A percentile compares a stretch with the other conserved stretches of the same genome.
Evolutionary conservation across 2,113 vertebrate genomes (phyloP).

Genomic region (Anas platyrhynchos): DNA sequence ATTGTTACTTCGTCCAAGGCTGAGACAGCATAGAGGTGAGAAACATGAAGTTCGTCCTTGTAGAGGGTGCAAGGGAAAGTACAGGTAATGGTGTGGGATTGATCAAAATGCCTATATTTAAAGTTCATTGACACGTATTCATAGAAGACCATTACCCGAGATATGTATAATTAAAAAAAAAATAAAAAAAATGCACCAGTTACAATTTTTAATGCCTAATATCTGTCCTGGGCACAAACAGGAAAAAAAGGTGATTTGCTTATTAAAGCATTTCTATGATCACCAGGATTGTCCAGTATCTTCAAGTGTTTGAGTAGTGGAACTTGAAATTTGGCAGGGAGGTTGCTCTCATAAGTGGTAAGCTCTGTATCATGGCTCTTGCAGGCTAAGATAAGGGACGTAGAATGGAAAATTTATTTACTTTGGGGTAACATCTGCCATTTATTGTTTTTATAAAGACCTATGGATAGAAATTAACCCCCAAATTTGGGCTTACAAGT

Average conservation of each 20-base stretch:
- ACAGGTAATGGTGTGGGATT: neutral
- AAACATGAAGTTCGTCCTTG: neutral
- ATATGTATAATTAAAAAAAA: neutral
- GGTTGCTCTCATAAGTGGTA: neutral
- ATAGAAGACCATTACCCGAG: neutral
- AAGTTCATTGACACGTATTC: neutral
- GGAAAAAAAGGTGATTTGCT: neutral
- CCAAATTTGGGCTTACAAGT: neutral
- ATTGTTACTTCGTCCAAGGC: neutral
- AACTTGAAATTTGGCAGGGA: neutral
- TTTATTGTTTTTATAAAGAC: neutral
- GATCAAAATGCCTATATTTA: neutral
- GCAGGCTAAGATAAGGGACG: neutral
- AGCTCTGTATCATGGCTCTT: neutral
- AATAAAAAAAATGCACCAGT: neutral
- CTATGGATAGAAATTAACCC: neutral
- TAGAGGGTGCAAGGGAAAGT: neutral
- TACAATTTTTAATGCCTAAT: neutral
- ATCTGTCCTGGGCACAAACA: neutral
- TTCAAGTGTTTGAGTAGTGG: neutral
- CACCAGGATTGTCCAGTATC: neutral
- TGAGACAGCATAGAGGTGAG: neutral
- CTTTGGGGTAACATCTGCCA: neutral
- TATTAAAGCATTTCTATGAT: neutral
- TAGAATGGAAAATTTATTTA: neutral